Evolutionary conservation across 2,797 vertebrate species (phyloP).

Genomic region (Naso thynnoides): DNA sequence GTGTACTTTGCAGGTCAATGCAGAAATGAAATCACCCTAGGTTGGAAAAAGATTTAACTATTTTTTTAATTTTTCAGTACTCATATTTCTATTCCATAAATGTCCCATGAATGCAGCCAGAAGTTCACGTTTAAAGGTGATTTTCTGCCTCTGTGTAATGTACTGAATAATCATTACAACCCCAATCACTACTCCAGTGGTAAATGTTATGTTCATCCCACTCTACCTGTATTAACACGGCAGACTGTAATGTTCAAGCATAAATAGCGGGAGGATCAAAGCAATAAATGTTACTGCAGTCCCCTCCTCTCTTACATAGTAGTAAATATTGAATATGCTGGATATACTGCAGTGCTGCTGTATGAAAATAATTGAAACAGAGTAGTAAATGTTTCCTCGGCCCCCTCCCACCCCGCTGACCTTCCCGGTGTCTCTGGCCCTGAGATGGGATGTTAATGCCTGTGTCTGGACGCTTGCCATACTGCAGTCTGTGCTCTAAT

Average conservation of each 20-base stretch:
- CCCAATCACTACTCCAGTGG: background rate
- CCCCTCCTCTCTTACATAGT: conserved; percentile 15
- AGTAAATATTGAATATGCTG: conserved; percentile 56
- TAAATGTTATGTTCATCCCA: conserved; percentile 25
- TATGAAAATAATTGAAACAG: conserved; percentile 58
- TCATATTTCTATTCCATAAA: conserved; percentile 10
- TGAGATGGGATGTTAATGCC: conserved; percentile 79
- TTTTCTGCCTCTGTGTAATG: conserved; percentile 28
- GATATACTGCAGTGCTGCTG: conserved; percentile 26
- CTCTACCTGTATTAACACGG: conserved; percentile 14
- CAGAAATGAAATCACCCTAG: conserved; percentile 6
- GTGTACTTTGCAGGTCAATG: background rate
- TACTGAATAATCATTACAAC: conserved; percentile 30
- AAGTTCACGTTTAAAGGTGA: conserved; percentile 18
- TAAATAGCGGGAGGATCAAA: conserved; percentile 8
- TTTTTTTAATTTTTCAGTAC: conserved; percentile 29
- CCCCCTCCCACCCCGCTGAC: conserved; percentile 62
- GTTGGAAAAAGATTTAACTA: background rate
- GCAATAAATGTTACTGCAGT: conserved; percentile 25
- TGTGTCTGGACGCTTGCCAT: conserved; percentile 74
- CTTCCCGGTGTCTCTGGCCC: conserved; percentile 73
- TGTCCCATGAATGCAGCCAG: conserved; percentile 12
- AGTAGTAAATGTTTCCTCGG: conserved; percentile 71
- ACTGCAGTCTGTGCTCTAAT: conserved; percentile 77
- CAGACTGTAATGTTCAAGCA: conserved; percentile 2